Conservation (phyloP, 2,888 invertebrate genomes). For the Pinctada fucata region DNA sequence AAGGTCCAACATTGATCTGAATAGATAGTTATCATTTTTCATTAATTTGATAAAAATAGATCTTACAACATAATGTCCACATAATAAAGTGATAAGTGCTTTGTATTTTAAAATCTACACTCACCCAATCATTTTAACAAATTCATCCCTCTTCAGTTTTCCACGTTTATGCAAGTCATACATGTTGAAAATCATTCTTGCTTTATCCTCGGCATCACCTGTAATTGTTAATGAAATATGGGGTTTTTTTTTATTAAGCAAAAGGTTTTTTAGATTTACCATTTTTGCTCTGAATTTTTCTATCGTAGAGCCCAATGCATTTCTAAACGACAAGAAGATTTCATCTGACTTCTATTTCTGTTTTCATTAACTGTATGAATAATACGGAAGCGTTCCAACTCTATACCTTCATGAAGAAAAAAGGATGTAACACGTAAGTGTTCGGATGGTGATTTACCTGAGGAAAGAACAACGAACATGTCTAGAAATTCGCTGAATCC, state of each 20-base stretch:
- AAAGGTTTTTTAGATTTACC: too few relatives aligned
- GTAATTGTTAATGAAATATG: neutral
- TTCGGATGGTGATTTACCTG: conserved; percentile 71
- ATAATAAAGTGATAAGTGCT: neutral
- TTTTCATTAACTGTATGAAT: too few relatives aligned
- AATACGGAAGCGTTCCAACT: too few relatives aligned
- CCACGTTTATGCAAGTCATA: conserved; percentile 60
- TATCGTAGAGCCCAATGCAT: too few relatives aligned
- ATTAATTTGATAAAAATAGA: neutral
- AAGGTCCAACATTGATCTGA: conserved; percentile 60
- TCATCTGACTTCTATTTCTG: too few relatives aligned
- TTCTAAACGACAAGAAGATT: too few relatives aligned
- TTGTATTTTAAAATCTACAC: neutral
- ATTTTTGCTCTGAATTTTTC: too few relatives aligned
- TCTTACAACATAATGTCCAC: neutral
- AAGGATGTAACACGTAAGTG: too few relatives aligned
- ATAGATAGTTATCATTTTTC: neutral
- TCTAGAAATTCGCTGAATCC: conserved; percentile 82
- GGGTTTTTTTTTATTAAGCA: too few relatives aligned
- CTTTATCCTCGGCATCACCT: conserved; percentile 64
- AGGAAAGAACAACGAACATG: conserved; percentile 81
- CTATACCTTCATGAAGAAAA: too few relatives aligned
- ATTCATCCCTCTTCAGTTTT: conserved; percentile 55
- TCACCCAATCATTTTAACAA: conserved; percentile 63
- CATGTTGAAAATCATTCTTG: conserved; percentile 66